Percentiles rank a stretch among this genome's conserved stretches.
phyloP scores from a whole-genome alignment of 1,140 invertebrate species.

The Solenopsis fugax region DNA sequence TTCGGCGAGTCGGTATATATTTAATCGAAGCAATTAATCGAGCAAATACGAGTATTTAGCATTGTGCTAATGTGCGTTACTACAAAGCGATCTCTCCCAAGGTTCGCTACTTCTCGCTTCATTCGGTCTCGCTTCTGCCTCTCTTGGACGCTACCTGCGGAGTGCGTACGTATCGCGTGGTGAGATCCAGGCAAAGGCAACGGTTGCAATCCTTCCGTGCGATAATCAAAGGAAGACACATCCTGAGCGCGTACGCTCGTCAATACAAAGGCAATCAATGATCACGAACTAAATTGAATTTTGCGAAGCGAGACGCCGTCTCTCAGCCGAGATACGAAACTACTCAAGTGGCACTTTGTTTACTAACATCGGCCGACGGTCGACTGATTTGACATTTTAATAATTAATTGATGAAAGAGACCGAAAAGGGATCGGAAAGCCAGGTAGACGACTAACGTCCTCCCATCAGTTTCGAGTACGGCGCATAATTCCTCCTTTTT shows the following conservation, averaged over 20 bases:
- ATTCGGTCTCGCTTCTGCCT: constrained; percentile 21
- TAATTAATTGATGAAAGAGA: not conserved
- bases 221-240: constrained; percentile 61
- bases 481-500: not conserved
- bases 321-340: constrained; percentile 19
- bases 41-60: not conserved
- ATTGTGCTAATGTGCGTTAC: not conserved
- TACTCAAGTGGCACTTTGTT: constrained; percentile 45
- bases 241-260: constrained; percentile 17
- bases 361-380: constrained; percentile 62
- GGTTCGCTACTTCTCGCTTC: constrained; percentile 38
- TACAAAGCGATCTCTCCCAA: constrained; percentile 22
- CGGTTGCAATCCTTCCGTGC: constrained; percentile 54
- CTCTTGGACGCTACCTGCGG: not conserved
- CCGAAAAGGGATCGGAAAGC: constrained; percentile 48
- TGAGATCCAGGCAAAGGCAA: constrained; percentile 49
- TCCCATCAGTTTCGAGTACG: not conserved
- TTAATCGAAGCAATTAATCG: constrained; percentile 15
- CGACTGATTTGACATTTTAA: constrained; percentile 59
- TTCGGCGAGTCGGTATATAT: not conserved
- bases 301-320: constrained; percentile 44
- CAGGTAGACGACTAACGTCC: not conserved
- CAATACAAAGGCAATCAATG: constrained; percentile 62
- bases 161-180: not conserved
- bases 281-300: constrained; percentile 69